Percentiles rank a stretch among this genome's conserved stretches.
Conservation (phyloP, 2,113 vertebrate species). For the Malaclemys terrapin region DNA sequence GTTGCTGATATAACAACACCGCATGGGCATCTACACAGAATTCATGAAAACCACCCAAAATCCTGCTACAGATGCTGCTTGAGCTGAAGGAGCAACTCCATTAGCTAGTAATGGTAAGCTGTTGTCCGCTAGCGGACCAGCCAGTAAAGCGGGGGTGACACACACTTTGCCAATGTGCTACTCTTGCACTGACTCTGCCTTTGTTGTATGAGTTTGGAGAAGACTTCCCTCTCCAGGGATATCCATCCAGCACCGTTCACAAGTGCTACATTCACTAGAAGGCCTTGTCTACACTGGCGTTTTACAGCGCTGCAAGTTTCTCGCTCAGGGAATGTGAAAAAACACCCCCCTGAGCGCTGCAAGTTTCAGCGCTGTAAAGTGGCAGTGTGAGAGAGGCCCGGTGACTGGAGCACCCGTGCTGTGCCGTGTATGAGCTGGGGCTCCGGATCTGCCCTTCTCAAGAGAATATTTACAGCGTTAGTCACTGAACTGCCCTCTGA, state of each 20-base stretch:
- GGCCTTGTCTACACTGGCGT: not conserved
- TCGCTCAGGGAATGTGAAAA: no score
- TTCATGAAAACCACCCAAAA: not conserved
- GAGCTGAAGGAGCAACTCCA: not conserved
- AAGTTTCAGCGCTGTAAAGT: no score
- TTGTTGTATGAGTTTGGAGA: not conserved
- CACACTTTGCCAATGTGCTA: not conserved
- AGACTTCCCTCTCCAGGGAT: not conserved
- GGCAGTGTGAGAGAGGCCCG: not conserved
- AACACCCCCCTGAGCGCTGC: fast-evolving
- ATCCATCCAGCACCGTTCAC: not conserved
- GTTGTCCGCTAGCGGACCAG: not conserved
- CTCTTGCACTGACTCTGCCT: not conserved
- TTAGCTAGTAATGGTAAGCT: not conserved
- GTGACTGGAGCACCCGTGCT: not conserved
- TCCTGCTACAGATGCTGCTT: not conserved
- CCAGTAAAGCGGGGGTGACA: not conserved
- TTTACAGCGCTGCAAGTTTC: no score
- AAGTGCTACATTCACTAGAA: not conserved
- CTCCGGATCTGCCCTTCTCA: not conserved
- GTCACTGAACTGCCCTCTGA: not conserved
- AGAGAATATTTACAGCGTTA: not conserved
- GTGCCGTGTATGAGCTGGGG: not conserved
- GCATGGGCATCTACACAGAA: not conserved
- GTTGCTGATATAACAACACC: not conserved